A percentile compares a stretch with the other conserved stretches of the same genome.
Evolutionary conservation across 2,888 invertebrate genomes (phyloP).

Genomic region (Tillus elongatus): DNA sequence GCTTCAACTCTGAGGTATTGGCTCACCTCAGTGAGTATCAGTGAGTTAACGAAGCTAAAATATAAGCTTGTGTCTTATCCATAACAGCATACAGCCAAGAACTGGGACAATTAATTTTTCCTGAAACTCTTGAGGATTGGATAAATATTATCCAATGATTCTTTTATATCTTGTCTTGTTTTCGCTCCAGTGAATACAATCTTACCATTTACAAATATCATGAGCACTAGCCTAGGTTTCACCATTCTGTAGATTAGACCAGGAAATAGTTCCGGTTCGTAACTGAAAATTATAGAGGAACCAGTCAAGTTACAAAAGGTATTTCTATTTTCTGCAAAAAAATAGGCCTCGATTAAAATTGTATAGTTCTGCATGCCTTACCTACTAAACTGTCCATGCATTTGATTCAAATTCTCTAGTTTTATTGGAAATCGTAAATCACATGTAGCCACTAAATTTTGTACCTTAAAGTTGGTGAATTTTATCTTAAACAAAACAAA

Average conservation of each 20-base stretch:
- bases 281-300: slow-evolving; percentile 47
- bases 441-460: slow-evolving; percentile 67
- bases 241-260: slow-evolving; percentile 98
- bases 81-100: no score
- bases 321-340: not conserved
- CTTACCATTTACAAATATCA: slow-evolving; percentile 99
- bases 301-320: not conserved
- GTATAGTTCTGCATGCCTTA: slow-evolving; percentile 16
- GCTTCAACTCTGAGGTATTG: no score
- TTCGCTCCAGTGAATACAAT: slow-evolving; percentile 97
- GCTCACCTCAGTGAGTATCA: no score
- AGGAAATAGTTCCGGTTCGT: slow-evolving; percentile 97
- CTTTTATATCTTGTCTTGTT: slow-evolving; percentile 80
- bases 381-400: slow-evolving; percentile 58
- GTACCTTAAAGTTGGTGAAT: slow-evolving; percentile 69
- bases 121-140: slow-evolving; percentile 90
- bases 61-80: no score
- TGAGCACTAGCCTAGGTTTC: slow-evolving; percentile 84
- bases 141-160: slow-evolving; percentile 90
- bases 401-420: slow-evolving; percentile 62
- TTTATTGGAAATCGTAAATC: slow-evolving; percentile 66
- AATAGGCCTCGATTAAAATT: not conserved
- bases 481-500: slow-evolving; percentile 51
- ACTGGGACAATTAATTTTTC: slow-evolving; percentile 59
- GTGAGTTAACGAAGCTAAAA: no score